Conservation (phyloP, 1,140 invertebrate genomes). For the Medauroidea extradentata region DNA sequence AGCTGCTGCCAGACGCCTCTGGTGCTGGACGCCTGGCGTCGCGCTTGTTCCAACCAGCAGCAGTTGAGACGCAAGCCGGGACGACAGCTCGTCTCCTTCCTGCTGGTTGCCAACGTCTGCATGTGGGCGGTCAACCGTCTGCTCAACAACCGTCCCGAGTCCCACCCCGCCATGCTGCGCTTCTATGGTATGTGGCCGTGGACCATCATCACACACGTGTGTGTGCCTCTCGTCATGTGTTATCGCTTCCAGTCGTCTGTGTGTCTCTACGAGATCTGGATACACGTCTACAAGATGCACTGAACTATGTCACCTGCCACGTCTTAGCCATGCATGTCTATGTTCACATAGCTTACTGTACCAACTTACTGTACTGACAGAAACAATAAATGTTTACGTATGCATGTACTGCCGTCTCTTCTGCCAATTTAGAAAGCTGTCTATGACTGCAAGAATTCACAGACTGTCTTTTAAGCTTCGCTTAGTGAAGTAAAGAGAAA, state of each 20-base stretch:
- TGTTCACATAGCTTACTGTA: too few relatives aligned
- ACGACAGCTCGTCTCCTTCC: constrained; percentile 49
- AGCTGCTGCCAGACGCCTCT: constrained; percentile 55
- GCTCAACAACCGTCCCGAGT: constrained; percentile 58
- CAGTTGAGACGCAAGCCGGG: constrained; percentile 43
- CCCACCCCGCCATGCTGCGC: constrained; percentile 58
- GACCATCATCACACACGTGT: constrained; percentile 68
- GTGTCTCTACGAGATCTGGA: constrained; percentile 63
- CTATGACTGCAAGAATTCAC: too few relatives aligned
- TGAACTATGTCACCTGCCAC: too few relatives aligned
- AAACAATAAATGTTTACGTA: too few relatives aligned
- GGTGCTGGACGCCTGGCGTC: constrained; percentile 53
- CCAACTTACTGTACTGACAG: too few relatives aligned
- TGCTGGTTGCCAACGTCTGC: constrained; percentile 50
- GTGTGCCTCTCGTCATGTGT: constrained; percentile 67
- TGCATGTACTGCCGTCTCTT: too few relatives aligned
- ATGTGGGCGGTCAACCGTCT: constrained; percentile 56
- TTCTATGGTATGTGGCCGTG: constrained; percentile 66
- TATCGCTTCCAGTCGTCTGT: constrained; percentile 65
- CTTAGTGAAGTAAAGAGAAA: too few relatives aligned
- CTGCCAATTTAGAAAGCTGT: too few relatives aligned
- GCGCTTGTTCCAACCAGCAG: constrained; percentile 31
- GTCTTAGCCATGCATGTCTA: too few relatives aligned
- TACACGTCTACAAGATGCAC: constrained; percentile 51
- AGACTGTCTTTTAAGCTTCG: too few relatives aligned